Conservation (phyloP, 2,797 vertebrate species). For the Antennarius maculatus region DNA sequence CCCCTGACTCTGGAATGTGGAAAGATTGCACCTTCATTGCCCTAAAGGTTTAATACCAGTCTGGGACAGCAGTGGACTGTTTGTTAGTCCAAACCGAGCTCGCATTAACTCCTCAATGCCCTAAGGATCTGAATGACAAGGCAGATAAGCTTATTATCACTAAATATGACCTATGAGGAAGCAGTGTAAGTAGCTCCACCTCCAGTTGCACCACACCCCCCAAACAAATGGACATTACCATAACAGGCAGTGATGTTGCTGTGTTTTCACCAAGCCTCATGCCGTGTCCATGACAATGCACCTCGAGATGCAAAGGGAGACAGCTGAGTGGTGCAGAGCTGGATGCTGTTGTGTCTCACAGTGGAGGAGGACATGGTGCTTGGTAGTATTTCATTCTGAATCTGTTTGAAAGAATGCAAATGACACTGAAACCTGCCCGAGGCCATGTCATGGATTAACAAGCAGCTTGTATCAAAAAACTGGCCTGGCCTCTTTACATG, state of each 20-base stretch:
- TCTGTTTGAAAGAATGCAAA: conserved; percentile 66
- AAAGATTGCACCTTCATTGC: conserved; percentile 45
- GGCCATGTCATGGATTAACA: conserved; percentile 37
- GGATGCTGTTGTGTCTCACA: conserved; percentile 30
- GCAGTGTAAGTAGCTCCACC: conserved; percentile 60
- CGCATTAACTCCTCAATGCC: conserved; percentile 61
- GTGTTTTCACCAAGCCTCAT: conserved; percentile 43
- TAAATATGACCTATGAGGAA: conserved; percentile 41
- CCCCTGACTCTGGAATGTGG: conserved; percentile 59
- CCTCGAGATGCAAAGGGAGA: conserved; percentile 34
- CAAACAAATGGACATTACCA: conserved; percentile 72
- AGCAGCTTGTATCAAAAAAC: conserved; percentile 38
- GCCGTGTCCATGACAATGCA: conserved; percentile 71
- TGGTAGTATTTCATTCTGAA: conserved; percentile 51
- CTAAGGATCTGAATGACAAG: conserved; percentile 52
- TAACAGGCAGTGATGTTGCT: conserved; percentile 63
- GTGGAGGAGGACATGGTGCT: conserved; percentile 29
- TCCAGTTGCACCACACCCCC: conserved; percentile 58
- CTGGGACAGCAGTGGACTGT: conserved; percentile 29
- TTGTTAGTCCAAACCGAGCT: conserved; percentile 43
- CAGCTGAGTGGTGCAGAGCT: conserved; percentile 38
- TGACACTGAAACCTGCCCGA: conserved; percentile 54
- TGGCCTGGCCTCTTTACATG: conserved; percentile 7
- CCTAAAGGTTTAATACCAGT: conserved; percentile 58
- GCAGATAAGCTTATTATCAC: conserved; percentile 36